These are phyloP conservation scores for Cladopsammia gracilis DNA, from an alignment of 64 coral and sea anemone species.

Conservation along the genomic window DNA sequence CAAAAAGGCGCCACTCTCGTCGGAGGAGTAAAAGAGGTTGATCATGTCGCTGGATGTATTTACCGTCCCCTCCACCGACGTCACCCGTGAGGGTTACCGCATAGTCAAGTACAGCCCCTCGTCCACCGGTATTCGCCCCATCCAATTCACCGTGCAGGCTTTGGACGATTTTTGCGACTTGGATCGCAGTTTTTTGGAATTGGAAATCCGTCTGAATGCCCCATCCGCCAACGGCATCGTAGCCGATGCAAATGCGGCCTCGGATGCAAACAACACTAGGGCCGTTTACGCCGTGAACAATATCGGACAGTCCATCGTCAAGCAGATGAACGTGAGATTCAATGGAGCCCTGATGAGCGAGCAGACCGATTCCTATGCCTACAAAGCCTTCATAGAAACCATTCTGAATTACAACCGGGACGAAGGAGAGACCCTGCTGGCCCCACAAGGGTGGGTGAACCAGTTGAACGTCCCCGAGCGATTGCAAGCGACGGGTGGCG, in stretches of 20 bases:
- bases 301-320: neutral
- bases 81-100: neutral
- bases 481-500: neutral
- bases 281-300: neutral
- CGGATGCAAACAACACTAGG: neutral
- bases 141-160: too few species aligned
- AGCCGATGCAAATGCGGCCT: neutral
- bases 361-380: slow-evolving; percentile 24
- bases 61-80: neutral
- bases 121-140: neutral
- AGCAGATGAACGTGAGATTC: neutral
- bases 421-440: slow-evolving; percentile 20
- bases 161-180: neutral
- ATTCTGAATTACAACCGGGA: neutral
- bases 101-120: neutral
- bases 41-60: neutral
- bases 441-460: neutral
- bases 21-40: neutral
- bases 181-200: neutral
- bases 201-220: neutral
- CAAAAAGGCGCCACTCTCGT: neutral
- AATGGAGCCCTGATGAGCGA: neutral
- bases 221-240: neutral
- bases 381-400: neutral
- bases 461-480: neutral